Base-by-base conservation (phyloP, 2,888 invertebrate genomes). In the Sinodicranocentrus sp. region DNA sequence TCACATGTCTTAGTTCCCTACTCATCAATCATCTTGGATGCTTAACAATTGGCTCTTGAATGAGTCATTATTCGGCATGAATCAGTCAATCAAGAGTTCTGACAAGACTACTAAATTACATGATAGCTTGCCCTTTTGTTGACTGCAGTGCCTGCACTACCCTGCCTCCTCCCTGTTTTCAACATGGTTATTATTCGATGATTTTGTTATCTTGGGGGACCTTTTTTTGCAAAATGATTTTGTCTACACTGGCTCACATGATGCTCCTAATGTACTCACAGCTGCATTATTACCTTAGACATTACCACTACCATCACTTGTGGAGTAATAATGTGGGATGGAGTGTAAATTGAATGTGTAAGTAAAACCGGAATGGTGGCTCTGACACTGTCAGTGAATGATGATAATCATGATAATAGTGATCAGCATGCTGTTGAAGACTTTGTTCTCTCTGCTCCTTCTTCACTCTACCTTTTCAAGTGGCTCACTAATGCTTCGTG, bases 71-170 rank as follows among this genome's bases (percentile, higher is more conserved):
- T 68, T 68, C 68, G 68, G 82, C 65, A 75, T 75, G 82, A 70
- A 82, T 82, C 82, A 75, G 82, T 75, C 82, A 82, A 82, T 82
- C 79, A 79, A 68, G 61, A 67, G 67, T 67, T 80, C 73, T 82
- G 80, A 75, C 75, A 68, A 65, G 82, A 75, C 75, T 75, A 70
- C 80, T 68, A 68, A 82, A 80, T 80, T 80, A 72, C 72, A 80
- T 65, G 71, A 59, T 72, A 71, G 72, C 54, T 80, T 54, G 26
- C 54, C 23, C 48, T 52, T 15, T 59, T 72, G 25, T 68, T 25
- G 25, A 33, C 23, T 54, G 57, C 61, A 63, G 25, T 43, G 44
- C 44, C 65, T 76, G 76, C 65, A 76, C 67, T 65, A 76, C 61
- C 19, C 70, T 63, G 59, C 59, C 78, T 78, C 78, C 78, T 78